These are phyloP conservation scores for Ophioderma brevispina DNA, from an alignment of 35 echinoderm and acorn worm species.

Conservation along the genomic window DNA sequence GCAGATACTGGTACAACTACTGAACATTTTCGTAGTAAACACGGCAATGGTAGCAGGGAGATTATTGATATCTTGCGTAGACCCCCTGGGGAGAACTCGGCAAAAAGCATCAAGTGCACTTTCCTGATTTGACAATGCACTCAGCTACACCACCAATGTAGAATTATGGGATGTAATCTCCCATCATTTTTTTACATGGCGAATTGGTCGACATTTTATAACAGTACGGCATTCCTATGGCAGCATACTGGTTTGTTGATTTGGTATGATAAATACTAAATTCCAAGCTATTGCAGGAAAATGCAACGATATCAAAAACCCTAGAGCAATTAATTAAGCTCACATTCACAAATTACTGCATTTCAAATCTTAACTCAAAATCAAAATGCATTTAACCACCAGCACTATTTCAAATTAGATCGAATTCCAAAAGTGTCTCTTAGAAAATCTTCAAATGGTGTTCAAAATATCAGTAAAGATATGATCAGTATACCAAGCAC, in stretches of 20 bases:
- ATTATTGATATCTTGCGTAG: background rate
- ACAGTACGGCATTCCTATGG: too few species aligned
- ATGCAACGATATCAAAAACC: too few species aligned
- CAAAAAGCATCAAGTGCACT: constrained; percentile 9
- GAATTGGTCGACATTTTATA: too few species aligned
- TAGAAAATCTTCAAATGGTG: background rate
- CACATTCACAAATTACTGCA: too few species aligned
- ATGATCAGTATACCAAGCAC: background rate
- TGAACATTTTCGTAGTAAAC: background rate
- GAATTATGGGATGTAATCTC: background rate
- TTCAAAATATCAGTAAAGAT: background rate
- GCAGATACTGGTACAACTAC: too few species aligned
- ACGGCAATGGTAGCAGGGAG: background rate
- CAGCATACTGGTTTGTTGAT: too few species aligned
- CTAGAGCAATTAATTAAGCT: too few species aligned
- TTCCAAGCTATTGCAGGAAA: too few species aligned
- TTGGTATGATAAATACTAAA: too few species aligned
- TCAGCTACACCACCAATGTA: background rate
- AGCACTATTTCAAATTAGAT: background rate
- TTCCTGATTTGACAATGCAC: background rate
- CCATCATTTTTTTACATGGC: background rate
- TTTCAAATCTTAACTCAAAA: background rate
- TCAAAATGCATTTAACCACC: background rate
- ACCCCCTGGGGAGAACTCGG: background rate
- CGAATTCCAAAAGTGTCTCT: background rate